Evolutionary conservation across 2,113 vertebrate species (phyloP), one percentile per base, ranked within the genome.

Genomic region (Catharus fuscescens): DNA sequence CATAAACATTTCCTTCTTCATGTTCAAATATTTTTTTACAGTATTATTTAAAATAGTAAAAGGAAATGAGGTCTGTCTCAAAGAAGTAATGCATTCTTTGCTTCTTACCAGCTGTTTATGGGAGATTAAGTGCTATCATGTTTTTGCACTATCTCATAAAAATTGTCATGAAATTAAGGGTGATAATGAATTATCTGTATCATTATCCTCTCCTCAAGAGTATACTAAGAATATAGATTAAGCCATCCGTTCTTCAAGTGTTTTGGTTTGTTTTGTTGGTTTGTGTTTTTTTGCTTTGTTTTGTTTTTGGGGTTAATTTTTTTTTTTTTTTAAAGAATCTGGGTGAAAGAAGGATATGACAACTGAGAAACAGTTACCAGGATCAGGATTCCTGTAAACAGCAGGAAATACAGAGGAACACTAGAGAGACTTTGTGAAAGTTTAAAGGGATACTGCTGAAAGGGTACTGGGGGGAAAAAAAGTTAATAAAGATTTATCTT

Each of bases 31-130:
- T 44, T 92, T 87, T 87, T 93, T 96, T 86, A 91, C 54, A 87
- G 29, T 79, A 21, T 67, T 94, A 88, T 97, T 97, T 96, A 92
- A 97, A 95, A 95, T 86, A 83, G 69, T 66, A 85, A 92, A 86
- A 65, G 77, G 54, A 95, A 96, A 57, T 52, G 16, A 96, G 59
- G 85, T 85, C 50, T 86, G 71, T 86, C 80, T 92, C 53, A 44
- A 52, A 76, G 42, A 80, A 86, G 66, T 24, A 81, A 69, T 87
- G 76, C 45, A 90, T 73, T 73, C 48, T 66, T 83, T 76, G 66
- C 56, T 91, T 57, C 34, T 57, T 77, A 36, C 88, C 83, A 95
- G 88, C 52, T 76, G 60, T 77, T 94, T 91, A 92, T 66, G 73
- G 90, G 67, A 97, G 76, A 95, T 93, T 78, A 94, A 91, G 54